Base-by-base conservation (phyloP, 2,888 invertebrate genomes). In the Lasius fuliginosus region DNA sequence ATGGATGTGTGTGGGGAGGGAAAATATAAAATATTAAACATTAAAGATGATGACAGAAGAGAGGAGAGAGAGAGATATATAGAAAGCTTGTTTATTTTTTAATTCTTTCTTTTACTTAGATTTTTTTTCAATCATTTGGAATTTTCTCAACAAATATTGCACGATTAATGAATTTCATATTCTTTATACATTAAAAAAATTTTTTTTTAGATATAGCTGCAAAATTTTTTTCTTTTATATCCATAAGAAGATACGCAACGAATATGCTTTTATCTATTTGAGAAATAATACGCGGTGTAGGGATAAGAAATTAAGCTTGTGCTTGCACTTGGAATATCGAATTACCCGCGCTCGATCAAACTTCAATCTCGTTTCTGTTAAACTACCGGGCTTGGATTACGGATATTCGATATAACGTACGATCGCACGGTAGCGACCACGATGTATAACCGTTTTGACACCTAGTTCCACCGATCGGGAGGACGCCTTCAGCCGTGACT, bases 401-500 rank as follows among this genome's bases (percentile, higher is more conserved):
- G n/a, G 40, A 30, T 18, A 40, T 40, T 56, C 53, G 53, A 40
- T 30, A 42, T 30, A 68, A 77, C 40, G 42, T 23, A 42, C 30
- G 27, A 23, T 60, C 3, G 4, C 36, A 65, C 15, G 53, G 40
- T 36, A 75, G 76, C 81, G 11, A 33, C 33, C 68, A 71, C 53
- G 84, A 79, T 62, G 42, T 56, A 73, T 56, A 84, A 84, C 71
- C 82, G 82, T 68, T 68, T 65, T 75, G 58, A 65, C 74, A 83
- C 73, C 42, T 68, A 68, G 56, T 40, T 36, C 27, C 67, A 27
- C 40, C 33, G 53, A 27, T 64, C 76, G 30, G 40, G 75, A 76
- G 64, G 11, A 86, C 85, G 76, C 68, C 62, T 40, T 27, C 27
- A 8, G 33, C 42, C 69, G 74, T 87, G 83, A 86, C 87, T 87